phyloP scores from a whole-genome alignment of 2,113 vertebrate species.

The Hypomesus transpacificus region DNA sequence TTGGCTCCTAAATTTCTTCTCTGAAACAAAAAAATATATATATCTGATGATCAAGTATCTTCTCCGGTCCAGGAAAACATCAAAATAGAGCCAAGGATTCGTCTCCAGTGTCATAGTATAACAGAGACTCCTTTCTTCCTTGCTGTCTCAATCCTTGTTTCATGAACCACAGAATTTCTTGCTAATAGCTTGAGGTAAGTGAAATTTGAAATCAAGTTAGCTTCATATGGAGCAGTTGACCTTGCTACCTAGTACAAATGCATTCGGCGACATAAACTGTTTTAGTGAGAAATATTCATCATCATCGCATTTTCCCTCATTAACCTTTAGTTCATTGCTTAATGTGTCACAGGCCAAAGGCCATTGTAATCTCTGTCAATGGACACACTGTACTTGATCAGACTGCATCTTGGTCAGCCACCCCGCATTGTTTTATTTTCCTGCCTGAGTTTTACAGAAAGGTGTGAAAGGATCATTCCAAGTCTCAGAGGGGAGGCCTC shows the following conservation, averaged over 20 bases:
- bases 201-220: slow-evolving; percentile 27
- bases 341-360: slow-evolving; percentile 68
- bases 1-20: slow-evolving; percentile 31
- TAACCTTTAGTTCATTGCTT: slow-evolving; percentile 69
- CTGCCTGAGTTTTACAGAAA: slow-evolving; percentile 65
- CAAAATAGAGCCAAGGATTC: slow-evolving; percentile 24
- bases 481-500: slow-evolving; percentile 70
- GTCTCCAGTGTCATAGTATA: slow-evolving; percentile 11
- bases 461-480: slow-evolving; percentile 76
- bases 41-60: slow-evolving; percentile 34
- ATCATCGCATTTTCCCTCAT: slow-evolving; percentile 63
- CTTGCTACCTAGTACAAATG: slow-evolving; percentile 35
- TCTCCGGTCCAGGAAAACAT: slow-evolving; percentile 19
- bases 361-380: slow-evolving; percentile 72
- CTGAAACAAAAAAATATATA: slow-evolving; percentile 36
- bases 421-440: slow-evolving; percentile 72
- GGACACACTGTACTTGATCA: slow-evolving; percentile 69
- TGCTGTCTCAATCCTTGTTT: neutral
- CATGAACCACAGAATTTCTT: slow-evolving; percentile 1
- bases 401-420: slow-evolving; percentile 66
- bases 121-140: neutral
- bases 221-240: slow-evolving; percentile 29
- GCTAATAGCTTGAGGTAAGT: slow-evolving; percentile 7
- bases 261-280: slow-evolving; percentile 28
- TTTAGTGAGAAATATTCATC: slow-evolving; percentile 45